phyloP scores from a whole-genome alignment of 1,140 invertebrate genomes.

The Bombyx mandarina region DNA sequence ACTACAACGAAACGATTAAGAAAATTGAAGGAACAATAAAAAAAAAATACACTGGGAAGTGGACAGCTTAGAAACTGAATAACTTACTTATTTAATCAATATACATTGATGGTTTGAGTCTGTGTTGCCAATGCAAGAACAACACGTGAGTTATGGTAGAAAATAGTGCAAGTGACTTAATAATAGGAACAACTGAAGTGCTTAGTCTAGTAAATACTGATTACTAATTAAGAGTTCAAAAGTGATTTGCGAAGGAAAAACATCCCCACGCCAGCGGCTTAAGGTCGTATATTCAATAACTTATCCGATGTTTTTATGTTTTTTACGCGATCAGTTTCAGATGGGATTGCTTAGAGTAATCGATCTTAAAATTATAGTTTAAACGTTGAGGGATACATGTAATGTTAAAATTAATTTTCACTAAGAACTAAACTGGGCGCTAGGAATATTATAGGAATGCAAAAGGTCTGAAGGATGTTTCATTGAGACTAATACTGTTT shows the following conservation, averaged over 20 bases:
- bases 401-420: conserved; percentile 24
- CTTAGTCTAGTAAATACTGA: conserved; percentile 64
- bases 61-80: background rate
- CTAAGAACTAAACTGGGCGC: conserved; percentile 42
- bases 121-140: background rate
- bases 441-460: conserved; percentile 63
- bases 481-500: background rate
- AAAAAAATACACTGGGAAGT: background rate
- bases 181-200: conserved; percentile 59
- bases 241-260: too few species aligned
- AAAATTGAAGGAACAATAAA: too few species aligned
- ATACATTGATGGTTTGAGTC: background rate
- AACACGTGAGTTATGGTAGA: background rate
- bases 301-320: too few species aligned
- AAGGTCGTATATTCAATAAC: too few species aligned
- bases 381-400: background rate
- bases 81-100: background rate
- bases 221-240: conserved; percentile 42
- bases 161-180: background rate
- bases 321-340: conserved; percentile 28
- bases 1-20: too few species aligned
- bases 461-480: conserved; percentile 24
- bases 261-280: too few species aligned
- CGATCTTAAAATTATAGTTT: conserved; percentile 8
- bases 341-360: conserved; percentile 19